Base-by-base conservation (phyloP, 2,888 invertebrate genomes). In the Hybos culiciformis region DNA sequence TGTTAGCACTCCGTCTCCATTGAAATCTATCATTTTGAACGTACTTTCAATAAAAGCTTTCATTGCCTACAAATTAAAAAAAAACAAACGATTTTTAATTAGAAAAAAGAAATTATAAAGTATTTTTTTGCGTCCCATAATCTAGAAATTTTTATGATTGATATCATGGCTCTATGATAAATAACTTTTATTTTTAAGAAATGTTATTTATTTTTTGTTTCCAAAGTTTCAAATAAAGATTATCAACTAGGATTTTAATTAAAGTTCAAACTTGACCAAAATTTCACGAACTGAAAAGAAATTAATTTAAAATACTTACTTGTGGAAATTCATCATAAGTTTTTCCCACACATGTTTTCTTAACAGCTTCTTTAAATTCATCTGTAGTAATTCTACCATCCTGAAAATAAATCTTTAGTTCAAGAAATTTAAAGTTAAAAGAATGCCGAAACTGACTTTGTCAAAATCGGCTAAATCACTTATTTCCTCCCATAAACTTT, bases 381-480 rank as follows among this genome's bases (percentile, higher is more conserved):
- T 82, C 82, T 43, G 78, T 78, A 4, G 84, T 78, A 53, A 87
- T 83, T 59, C 77, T 77, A 37, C 85, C 86, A 60, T 86, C 85
- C 86, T 86, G 69, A 29, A 29, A 29, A 29, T 5, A 29, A 12
- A 29, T 29, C 3, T 5, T 29, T 23, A 23, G 23, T 7, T 5
- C 9, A 23, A 7, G 5, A 23, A 7, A 23, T 23, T 23, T 7
- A 23, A 23, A 29, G 12, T n/a, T 29, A 3, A 5, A 29, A 32
- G 17, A 15, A 32, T 7, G 24, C 7, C 7, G 7, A 24, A 24
- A 24, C 7, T 24, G 49, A 58, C 86, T 79, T 85, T 86, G 66
- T 87, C 83, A 66, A 85, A 85, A 70, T 87, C 86, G 26, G 86
- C 86, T 50, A 87, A 69, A 56, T 84, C 82, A 1, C 86, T 78